These are phyloP conservation scores for Nemoura dubitans DNA, from an alignment of 2,888 invertebrate species.

Conservation along the genomic window DNA sequence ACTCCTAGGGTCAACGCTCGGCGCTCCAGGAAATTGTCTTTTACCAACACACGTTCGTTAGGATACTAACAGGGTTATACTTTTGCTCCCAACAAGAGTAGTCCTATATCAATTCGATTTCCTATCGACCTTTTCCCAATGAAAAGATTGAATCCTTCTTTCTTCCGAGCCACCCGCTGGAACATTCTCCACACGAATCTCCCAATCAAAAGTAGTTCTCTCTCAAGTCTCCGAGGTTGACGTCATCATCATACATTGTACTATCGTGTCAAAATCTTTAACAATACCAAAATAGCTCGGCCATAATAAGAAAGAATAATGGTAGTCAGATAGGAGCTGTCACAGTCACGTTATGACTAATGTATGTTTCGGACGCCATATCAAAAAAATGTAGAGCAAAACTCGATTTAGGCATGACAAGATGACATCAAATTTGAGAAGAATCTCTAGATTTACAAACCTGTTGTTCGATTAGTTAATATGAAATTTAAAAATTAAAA, in stretches of 20 bases:
- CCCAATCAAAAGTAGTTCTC: conserved; percentile 33
- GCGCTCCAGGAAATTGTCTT: background rate
- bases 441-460: background rate
- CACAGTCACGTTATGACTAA: conserved; percentile 30
- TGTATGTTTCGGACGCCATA: conserved; percentile 2
- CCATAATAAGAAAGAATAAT: conserved; percentile 34
- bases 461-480: too few species aligned
- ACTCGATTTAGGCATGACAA: background rate
- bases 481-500: too few species aligned
- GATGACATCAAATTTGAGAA: background rate
- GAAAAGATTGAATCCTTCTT: conserved; percentile 16
- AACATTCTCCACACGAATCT: conserved; percentile 30
- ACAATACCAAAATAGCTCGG: conserved; percentile 34
- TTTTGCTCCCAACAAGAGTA: background rate
- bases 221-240: background rate
- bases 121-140: background rate
- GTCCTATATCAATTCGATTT: background rate
- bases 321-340: conserved; percentile 18
- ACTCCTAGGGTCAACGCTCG: background rate
- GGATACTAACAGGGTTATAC: conserved; percentile 4
- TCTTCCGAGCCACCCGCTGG: conserved; percentile 27
- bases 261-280: conserved; percentile 37
- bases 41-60: background rate
- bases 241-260: conserved; percentile 35
- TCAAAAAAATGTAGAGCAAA: too few species aligned